Percentiles rank a stretch among this genome's conserved stretches.
Evolutionary conservation across 2,113 vertebrate species (phyloP).

Genomic region (Callopanchax toddi): DNA sequence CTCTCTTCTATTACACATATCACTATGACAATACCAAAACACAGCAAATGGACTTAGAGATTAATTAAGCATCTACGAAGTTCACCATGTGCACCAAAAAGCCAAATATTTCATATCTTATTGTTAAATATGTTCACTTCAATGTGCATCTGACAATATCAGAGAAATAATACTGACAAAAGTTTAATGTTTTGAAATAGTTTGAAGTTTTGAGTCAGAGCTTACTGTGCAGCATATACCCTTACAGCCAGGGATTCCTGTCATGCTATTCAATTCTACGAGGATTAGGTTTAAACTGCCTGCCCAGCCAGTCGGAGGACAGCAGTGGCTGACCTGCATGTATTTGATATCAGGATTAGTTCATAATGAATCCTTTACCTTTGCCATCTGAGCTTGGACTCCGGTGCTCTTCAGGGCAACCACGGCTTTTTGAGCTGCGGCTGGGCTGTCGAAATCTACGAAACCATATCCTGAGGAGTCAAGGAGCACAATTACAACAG

Average conservation of each 20-base stretch:
- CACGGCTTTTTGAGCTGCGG: slow-evolving; percentile 97
- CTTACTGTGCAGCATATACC: neutral
- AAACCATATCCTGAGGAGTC: slow-evolving; percentile 93
- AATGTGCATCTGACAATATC: no score
- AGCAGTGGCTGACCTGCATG: slow-evolving; percentile 24
- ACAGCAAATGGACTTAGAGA: no score
- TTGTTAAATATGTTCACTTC: no score
- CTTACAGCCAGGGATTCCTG: slow-evolving; percentile 21
- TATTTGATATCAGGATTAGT: slow-evolving; percentile 50
- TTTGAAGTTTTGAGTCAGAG: no score
- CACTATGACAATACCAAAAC: no score
- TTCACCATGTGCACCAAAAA: no score
- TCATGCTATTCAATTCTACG: slow-evolving; percentile 28
- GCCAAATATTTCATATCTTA: no score
- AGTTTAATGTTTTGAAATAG: no score
- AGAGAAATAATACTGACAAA: no score
- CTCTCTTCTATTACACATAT: no score
- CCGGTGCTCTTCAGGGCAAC: slow-evolving; percentile 92
- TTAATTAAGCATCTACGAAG: no score
- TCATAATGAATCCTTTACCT: slow-evolving; percentile 84
- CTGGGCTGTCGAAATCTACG: slow-evolving; percentile 97
- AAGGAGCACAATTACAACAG: slow-evolving; percentile 32
- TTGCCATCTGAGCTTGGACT: slow-evolving; percentile 99
- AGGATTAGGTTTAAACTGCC: slow-evolving; percentile 45
- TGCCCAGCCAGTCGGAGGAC: slow-evolving; percentile 28